These are phyloP conservation scores for Nothura maculosa DNA, from an alignment of 2,797 vertebrate species.

Conservation along the genomic window DNA sequence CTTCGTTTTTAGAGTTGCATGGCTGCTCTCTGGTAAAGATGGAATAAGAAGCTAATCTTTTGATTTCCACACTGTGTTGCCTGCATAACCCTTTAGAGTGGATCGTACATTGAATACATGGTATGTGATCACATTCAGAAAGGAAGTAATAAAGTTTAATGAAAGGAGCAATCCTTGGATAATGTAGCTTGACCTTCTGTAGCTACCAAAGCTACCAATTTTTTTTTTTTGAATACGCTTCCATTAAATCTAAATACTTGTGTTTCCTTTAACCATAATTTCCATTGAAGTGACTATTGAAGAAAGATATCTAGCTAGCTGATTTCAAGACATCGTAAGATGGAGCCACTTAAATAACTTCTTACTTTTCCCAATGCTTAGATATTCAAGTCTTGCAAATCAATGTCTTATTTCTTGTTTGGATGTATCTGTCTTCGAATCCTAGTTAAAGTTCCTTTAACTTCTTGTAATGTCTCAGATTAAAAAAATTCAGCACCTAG, in stretches of 20 bases:
- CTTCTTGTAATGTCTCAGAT: not conserved
- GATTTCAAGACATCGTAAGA: not conserved
- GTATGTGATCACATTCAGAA: not conserved
- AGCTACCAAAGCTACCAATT: conserved; percentile 19
- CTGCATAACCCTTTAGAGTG: not conserved
- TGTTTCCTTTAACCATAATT: conserved; percentile 6
- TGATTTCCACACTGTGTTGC: not conserved
- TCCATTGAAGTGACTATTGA: not conserved
- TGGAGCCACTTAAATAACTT: not conserved
- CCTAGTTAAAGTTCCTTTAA: not conserved
- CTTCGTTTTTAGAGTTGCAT: not conserved
- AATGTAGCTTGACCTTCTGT: conserved; percentile 46
- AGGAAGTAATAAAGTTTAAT: conserved; percentile 65
- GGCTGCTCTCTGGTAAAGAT: rapidly evolving
- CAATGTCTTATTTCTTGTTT: conserved; percentile 12
- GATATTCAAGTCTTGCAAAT: not conserved
- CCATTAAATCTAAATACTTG: not conserved
- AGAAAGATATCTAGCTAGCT: not conserved
- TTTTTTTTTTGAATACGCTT: not conserved
- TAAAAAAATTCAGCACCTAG: not conserved
- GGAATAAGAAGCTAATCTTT: not conserved
- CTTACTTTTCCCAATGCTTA: not conserved
- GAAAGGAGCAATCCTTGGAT: conserved; percentile 45
- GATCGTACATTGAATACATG: not conserved
- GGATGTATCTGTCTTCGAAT: not conserved